A percentile compares a stretch with the other conserved stretches of the same genome.
phyloP scores from a whole-genome alignment of 2,797 vertebrate species.

The Nothura maculosa region DNA sequence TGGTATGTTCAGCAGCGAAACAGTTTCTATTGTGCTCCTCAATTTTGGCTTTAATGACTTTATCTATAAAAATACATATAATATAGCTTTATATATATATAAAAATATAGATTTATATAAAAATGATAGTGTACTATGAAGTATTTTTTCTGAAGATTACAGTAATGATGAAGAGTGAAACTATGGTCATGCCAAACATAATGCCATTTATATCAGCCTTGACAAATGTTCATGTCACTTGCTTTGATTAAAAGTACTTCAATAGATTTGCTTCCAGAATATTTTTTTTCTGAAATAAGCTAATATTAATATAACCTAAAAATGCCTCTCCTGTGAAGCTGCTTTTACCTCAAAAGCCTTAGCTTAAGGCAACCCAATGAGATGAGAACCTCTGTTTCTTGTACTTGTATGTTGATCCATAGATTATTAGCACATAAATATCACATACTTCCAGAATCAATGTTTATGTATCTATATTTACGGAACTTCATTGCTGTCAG shows the following conservation, averaged over 20 bases:
- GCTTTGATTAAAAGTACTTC: constrained; percentile 11
- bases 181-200: constrained; percentile 1
- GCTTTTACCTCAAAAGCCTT: background rate
- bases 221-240: background rate
- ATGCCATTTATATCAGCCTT: background rate
- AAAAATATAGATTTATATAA: background rate
- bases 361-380: background rate
- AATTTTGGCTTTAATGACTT: background rate
- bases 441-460: background rate
- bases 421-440: background rate
- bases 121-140: background rate
- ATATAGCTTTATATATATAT: background rate
- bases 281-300: background rate
- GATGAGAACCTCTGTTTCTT: background rate
- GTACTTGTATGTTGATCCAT: background rate
- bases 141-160: background rate
- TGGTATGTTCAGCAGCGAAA: background rate
- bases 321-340: background rate
- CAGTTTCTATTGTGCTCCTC: too few species aligned
- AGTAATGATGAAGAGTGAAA: background rate
- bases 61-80: too few species aligned
- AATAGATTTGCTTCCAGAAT: background rate
- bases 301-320: background rate
- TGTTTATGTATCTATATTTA: background rate
- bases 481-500: background rate